These are phyloP conservation scores for Imbricaverruca yamaguchii DNA, from an alignment of 2,888 invertebrate genomes.

Conservation along the genomic window DNA sequence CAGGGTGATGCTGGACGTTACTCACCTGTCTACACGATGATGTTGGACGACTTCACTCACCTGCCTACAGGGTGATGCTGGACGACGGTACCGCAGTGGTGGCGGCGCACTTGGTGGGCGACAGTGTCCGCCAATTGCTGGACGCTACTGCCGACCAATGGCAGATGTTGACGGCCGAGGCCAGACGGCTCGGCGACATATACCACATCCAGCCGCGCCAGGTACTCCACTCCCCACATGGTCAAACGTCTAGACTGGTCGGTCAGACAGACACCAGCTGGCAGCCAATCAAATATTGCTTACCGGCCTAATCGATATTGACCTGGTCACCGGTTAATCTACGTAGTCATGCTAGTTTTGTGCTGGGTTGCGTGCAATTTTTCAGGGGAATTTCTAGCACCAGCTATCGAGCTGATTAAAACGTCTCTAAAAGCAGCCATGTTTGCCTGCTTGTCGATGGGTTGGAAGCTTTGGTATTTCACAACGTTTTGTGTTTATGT, in stretches of 20 bases:
- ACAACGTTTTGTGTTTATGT: no score
- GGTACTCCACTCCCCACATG: neutral
- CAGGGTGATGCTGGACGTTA: no score
- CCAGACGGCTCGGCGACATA: neutral
- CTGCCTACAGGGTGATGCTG: neutral
- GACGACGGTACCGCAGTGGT: conserved; percentile 2
- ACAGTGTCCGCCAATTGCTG: neutral
- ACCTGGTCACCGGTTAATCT: no score
- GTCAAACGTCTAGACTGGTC: neutral
- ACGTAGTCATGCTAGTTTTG: no score
- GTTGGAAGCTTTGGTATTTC: no score
- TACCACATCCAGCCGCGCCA: neutral
- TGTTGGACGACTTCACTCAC: no score
- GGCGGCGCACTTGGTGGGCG: neutral
- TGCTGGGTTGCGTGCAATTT: neutral
- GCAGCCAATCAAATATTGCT: neutral
- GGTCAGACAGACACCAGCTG: neutral
- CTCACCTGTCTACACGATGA: no score
- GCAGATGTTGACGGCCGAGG: neutral
- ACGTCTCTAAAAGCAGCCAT: no score
- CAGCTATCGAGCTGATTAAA: no score
- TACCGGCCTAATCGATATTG: neutral
- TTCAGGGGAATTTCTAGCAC: neutral
- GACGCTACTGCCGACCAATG: neutral
- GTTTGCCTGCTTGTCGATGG: no score